Evolutionary conservation across 2,888 invertebrate species (phyloP), one percentile per base, ranked within the genome.

Genomic region (Nebria salina): DNA sequence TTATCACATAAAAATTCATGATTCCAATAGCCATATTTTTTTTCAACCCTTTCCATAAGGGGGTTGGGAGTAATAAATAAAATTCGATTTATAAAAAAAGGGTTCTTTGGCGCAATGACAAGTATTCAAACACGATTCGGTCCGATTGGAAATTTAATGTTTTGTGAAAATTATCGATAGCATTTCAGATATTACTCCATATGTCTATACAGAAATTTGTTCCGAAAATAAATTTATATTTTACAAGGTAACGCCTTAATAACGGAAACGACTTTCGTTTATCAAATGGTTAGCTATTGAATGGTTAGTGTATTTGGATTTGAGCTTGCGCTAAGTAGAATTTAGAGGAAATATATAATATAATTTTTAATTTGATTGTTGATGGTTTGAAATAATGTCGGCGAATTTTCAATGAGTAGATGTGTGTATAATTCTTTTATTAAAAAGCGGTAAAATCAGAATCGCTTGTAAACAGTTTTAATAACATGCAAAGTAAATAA

Each of bases 31-130:
- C 34, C 2, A 34, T 66, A 34, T 34, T 34, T 34, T 34, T 34
- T 34, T 34, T 5, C 70, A 81, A 81, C 81, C 81, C 81, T 43
- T 70, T 70, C 9, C 25, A 41, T 15, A 20, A 65, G 15, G 66
- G 76, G 54, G 43, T 42, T 34, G 43, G 73, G 73, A 43, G 76
- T 65, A 75, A 83, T 83, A 83, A 83, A 83, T 83, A 83, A 83
- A 83, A 83, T 82, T 83, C 83, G 83, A 83, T 83, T 82, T 83
- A 81, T 65, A 65, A 81, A 81, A 83, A 34, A 83, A 81, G 83
- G 83, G 83, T 83, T 83, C 74, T 41, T 7, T 41, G 41, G 54
- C 82, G 82, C 72, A 72, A 75, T 75, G 65, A 66, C 42, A 74
- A 76, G 76, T 77, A 72, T 77, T 78, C 34, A 66, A 78, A 82